These are phyloP conservation scores for Tetramorium simillimum DNA, from an alignment of 1,140 invertebrate genomes.

Conservation along the genomic window DNA sequence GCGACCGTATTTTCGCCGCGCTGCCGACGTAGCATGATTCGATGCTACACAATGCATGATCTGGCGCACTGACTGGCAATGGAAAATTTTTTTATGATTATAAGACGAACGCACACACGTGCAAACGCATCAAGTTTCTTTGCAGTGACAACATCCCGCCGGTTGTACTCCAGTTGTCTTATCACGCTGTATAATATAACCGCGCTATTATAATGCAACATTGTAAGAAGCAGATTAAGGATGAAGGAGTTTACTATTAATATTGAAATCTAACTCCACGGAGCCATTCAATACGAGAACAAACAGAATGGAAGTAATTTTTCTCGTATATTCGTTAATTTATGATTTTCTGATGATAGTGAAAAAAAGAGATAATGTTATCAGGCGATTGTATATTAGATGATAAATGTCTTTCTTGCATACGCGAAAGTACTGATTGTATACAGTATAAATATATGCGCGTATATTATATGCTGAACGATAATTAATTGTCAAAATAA, in stretches of 20 bases:
- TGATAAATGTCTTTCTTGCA: neutral
- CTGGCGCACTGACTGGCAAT: conserved; percentile 31
- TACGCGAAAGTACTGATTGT: neutral
- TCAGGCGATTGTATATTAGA: neutral
- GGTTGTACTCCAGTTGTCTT: conserved; percentile 6
- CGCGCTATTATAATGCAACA: conserved; percentile 9
- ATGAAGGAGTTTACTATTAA: conserved; percentile 23
- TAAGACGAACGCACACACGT: too few species aligned
- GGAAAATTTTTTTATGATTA: neutral
- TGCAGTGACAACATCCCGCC: conserved; percentile 4
- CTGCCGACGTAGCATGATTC: conserved; percentile 79
- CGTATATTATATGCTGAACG: neutral
- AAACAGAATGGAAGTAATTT: conserved; percentile 17
- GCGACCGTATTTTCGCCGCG: conserved; percentile 68
- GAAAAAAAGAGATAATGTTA: neutral
- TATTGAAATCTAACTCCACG: neutral
- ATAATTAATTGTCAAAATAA: neutral
- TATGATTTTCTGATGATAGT: neutral
- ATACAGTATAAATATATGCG: neutral
- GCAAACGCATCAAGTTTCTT: neutral
- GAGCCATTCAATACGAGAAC: neutral
- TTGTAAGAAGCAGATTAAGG: conserved; percentile 12
- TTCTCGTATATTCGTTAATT: neutral
- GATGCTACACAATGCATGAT: conserved; percentile 32
- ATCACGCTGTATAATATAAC: conserved; percentile 29